phyloP scores from a whole-genome alignment of 1,140 invertebrate genomes.

The Cephus cinctus region DNA sequence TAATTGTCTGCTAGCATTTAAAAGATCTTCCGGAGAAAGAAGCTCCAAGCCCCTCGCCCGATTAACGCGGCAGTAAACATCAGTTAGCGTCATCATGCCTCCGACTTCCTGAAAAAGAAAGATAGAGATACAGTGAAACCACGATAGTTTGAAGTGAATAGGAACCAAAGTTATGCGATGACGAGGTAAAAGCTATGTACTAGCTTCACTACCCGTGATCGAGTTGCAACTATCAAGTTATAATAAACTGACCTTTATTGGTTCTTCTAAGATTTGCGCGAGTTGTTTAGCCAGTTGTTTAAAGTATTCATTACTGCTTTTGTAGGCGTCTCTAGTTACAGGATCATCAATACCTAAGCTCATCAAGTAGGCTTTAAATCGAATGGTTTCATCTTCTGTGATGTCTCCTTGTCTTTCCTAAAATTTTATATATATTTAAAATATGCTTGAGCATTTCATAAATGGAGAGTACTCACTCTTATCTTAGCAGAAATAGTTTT shows the following conservation, averaged over 20 bases:
- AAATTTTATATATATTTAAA: conserved; percentile 39
- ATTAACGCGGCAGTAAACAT: conserved; percentile 96
- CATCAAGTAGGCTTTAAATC: conserved; percentile 94
- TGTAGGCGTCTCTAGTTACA: conserved; percentile 88
- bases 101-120: conserved; percentile 73
- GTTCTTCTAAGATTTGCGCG: conserved; percentile 75
- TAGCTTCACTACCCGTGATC: no score
- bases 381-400: conserved; percentile 95
- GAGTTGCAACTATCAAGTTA: no score
- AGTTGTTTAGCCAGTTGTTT: conserved; percentile 85
- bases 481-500: conserved; percentile 93
- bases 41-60: conserved; percentile 84
- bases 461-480: conserved; percentile 69
- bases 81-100: conserved; percentile 94
- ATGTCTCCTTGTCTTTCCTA: conserved; percentile 93
- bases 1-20: conserved; percentile 81
- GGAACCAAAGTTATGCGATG: no score
- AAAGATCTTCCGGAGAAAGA: conserved; percentile 90
- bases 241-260: conserved; percentile 68
- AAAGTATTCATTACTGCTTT: conserved; percentile 85
- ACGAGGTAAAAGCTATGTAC: no score
- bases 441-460: conserved; percentile 27
- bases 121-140: no score
- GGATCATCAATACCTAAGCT: conserved; percentile 97
- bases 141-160: no score